Percentiles rank a stretch among this genome's conserved stretches.
phyloP scores from a whole-genome alignment of 1,140 invertebrate genomes.

The Myzus persicae region DNA sequence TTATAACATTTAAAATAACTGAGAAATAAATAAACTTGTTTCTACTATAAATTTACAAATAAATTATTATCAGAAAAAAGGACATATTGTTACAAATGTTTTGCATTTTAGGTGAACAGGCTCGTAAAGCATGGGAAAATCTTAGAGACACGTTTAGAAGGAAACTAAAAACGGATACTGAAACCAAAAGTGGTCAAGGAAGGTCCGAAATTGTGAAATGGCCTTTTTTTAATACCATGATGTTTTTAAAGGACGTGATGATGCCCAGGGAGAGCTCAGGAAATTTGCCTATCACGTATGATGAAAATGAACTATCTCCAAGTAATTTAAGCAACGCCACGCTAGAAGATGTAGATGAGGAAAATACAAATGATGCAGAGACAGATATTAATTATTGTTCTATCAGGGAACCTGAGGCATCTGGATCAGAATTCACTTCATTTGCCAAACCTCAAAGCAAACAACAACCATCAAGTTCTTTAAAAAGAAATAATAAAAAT shows the following conservation, averaged over 20 bases:
- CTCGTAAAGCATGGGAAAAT: no score
- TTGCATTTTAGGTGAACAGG: neutral
- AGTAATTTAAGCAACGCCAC: conserved; percentile 11
- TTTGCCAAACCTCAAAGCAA: conserved; percentile 34
- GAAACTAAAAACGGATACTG: neutral
- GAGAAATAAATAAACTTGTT: conserved; percentile 22
- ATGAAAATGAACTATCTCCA: conserved; percentile 14
- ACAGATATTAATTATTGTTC: conserved; percentile 17
- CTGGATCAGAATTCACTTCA: conserved; percentile 26
- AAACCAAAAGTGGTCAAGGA: conserved; percentile 39
- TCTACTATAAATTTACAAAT: neutral
- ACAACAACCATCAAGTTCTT: conserved; percentile 17
- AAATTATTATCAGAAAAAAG: neutral
- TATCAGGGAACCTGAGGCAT: conserved; percentile 12
- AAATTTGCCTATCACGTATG: conserved; percentile 17
- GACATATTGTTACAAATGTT: neutral
- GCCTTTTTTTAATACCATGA: conserved; percentile 31
- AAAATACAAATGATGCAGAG: conserved; percentile 38
- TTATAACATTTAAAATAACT: neutral
- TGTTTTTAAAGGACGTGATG: conserved; percentile 7
- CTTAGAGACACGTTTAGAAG: no score
- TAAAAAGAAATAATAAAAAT: conserved; percentile 43
- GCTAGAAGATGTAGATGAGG: neutral
- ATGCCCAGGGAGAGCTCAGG: conserved; percentile 26
- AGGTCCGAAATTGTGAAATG: conserved; percentile 13